Conservation (phyloP, 2,797 vertebrate species). For the Spatula clypeata region DNA sequence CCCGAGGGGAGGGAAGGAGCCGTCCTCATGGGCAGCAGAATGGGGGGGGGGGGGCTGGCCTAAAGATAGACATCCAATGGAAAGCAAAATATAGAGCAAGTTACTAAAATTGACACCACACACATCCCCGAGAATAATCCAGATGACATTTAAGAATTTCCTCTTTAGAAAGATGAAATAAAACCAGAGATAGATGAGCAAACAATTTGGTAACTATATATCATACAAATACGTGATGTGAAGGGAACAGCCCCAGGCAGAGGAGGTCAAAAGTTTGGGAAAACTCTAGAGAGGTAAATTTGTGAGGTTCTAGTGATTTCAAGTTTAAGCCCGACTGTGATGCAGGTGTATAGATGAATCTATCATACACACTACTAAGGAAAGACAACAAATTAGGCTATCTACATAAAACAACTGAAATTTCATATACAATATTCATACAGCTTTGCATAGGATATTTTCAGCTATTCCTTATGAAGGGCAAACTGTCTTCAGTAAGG, state of each 20-base stretch:
- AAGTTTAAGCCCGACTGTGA: not conserved
- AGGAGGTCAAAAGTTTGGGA: not conserved
- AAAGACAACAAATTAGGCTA: not conserved
- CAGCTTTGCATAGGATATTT: not conserved
- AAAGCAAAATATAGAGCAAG: not conserved
- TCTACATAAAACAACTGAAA: not conserved
- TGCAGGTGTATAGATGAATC: not conserved
- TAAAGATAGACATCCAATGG: rapidly evolving
- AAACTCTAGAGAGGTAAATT: not conserved
- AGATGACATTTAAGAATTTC: not conserved
- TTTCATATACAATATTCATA: not conserved
- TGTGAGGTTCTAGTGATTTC: not conserved
- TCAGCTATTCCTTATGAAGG: not conserved
- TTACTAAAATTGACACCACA: rapidly evolving
- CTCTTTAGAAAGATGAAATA: rapidly evolving
- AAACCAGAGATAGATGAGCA: not conserved
- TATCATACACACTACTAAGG: not conserved
- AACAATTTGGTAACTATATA: rapidly evolving
- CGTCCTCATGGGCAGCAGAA: not conserved
- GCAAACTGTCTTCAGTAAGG: not conserved
- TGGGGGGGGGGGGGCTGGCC: not conserved
- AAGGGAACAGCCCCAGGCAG: not conserved
- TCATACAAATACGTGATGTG: rapidly evolving
- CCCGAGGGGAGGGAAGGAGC: constrained; percentile 8
- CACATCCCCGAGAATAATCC: too few species aligned